Conservation (phyloP, 2,888 invertebrate species). For the Leptinotarsa tumamoca region DNA sequence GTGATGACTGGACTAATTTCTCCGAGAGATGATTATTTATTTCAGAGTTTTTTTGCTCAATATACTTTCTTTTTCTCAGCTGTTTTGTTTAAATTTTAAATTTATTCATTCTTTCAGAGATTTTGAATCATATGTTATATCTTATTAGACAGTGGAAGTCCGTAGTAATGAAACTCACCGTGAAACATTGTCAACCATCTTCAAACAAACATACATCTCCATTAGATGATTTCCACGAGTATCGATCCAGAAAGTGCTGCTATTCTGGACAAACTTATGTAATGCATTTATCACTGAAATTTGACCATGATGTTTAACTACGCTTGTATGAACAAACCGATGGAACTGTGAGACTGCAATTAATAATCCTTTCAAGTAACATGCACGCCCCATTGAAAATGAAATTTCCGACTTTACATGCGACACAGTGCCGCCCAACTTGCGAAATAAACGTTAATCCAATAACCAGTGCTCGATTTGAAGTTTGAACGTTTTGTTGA, state of each 20-base stretch:
- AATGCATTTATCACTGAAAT: slow-evolving; percentile 15
- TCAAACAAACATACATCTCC: background rate
- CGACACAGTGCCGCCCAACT: slow-evolving; percentile 21
- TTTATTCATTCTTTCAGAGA: background rate
- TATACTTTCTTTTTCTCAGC: too few relatives aligned
- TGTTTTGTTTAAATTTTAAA: background rate
- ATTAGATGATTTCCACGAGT: background rate
- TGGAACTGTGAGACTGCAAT: slow-evolving; percentile 17
- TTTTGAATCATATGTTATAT: too few relatives aligned
- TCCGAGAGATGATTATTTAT: too few relatives aligned
- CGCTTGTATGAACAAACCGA: slow-evolving; percentile 19
- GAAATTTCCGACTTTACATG: slow-evolving; percentile 19
- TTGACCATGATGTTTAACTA: slow-evolving; percentile 13
- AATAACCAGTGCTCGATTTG: slow-evolving; percentile 13
- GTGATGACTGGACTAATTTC: too few relatives aligned
- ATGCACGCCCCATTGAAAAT: slow-evolving; percentile 20
- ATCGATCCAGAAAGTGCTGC: slow-evolving; percentile 12
- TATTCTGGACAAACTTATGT: slow-evolving; percentile 6
- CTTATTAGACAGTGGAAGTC: background rate
- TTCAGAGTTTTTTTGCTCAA: too few relatives aligned
- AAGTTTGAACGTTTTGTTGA: slow-evolving; percentile 1
- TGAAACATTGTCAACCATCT: background rate
- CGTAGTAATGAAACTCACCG: background rate
- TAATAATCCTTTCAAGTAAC: slow-evolving; percentile 18
- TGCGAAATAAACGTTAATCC: slow-evolving; percentile 17